phyloP scores from a whole-genome alignment of 2,888 invertebrate genomes.

The Alviniconcha strummeri region DNA sequence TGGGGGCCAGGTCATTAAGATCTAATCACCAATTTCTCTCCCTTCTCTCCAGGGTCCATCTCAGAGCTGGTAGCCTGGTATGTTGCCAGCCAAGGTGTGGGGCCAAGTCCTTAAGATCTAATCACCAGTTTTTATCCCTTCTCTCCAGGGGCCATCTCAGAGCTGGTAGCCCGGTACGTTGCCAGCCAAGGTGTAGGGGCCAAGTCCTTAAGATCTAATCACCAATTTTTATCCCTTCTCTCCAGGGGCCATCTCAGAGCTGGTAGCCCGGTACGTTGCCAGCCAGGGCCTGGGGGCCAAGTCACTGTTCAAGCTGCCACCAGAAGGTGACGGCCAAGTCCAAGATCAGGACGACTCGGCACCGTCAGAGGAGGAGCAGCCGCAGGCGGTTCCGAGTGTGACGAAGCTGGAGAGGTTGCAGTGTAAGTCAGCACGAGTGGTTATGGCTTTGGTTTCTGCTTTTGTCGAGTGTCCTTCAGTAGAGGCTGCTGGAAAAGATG shows the following conservation, averaged over 20 bases:
- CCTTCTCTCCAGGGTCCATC: too few species aligned
- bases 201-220: constrained; percentile 42
- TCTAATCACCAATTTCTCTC: too few species aligned
- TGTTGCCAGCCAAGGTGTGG: too few species aligned
- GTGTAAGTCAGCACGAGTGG: constrained; percentile 30
- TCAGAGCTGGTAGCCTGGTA: too few species aligned
- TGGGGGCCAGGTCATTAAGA: constrained; percentile 58
- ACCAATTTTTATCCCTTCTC: constrained; percentile 63
- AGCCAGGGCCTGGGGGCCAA: constrained; percentile 69
- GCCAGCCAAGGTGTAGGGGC: constrained; percentile 75
- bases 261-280: constrained; percentile 90
- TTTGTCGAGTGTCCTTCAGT: too few species aligned
- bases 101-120: too few species aligned
- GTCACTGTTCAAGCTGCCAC: constrained; percentile 45
- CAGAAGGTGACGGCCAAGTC: constrained; percentile 25
- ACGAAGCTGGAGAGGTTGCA: constrained; percentile 40
- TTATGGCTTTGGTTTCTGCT: too few species aligned
- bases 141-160: constrained; percentile 86
- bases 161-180: constrained; percentile 91
- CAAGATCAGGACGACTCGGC: constrained; percentile 36
- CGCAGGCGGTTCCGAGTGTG: constrained; percentile 4
- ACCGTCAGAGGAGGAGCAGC: background rate
- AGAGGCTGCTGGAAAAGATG: too few species aligned
- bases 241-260: constrained; percentile 89
- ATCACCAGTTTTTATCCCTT: constrained; percentile 64